Percentiles rank a stretch among this genome's conserved stretches.
Conservation (phyloP, 1,140 invertebrate species). For the Drosophila asahinai region DNA sequence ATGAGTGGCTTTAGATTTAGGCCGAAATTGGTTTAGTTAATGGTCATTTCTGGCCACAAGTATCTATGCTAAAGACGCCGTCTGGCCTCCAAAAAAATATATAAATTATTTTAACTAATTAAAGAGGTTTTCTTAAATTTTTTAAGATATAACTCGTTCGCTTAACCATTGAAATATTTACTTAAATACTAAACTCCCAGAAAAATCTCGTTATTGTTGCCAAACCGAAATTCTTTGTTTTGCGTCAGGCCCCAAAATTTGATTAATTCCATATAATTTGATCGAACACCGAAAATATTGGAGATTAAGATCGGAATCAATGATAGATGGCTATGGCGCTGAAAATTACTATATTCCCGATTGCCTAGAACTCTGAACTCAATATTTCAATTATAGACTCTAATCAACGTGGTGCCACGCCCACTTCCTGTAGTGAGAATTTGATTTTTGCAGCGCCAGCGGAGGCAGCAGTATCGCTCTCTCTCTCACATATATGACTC, state of each 20-base stretch:
- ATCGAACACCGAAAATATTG: slow-evolving; percentile 19
- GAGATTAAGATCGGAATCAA: slow-evolving; percentile 28
- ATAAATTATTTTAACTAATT: background rate
- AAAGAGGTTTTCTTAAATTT: background rate
- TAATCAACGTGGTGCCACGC: slow-evolving; percentile 47
- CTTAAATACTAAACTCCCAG: background rate
- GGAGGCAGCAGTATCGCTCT: background rate
- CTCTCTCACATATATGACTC: slow-evolving; percentile 57
- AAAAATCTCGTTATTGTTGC: slow-evolving; percentile 7
- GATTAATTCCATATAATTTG: slow-evolving; percentile 38
- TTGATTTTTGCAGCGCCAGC: slow-evolving; percentile 20
- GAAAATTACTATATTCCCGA: slow-evolving; percentile 42
- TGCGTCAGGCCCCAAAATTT: background rate
- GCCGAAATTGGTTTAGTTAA: background rate
- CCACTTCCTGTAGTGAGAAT: slow-evolving; percentile 57
- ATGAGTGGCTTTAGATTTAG: background rate
- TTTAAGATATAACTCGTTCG: background rate
- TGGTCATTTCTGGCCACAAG: background rate
- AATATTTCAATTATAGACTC: slow-evolving; percentile 44
- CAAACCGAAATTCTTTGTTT: slow-evolving; percentile 21
- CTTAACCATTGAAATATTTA: background rate
- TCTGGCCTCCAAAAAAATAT: background rate
- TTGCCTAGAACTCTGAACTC: slow-evolving; percentile 60
- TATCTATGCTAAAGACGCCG: background rate
- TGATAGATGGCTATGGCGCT: slow-evolving; percentile 6